Evolutionary conservation across 2,113 vertebrate genomes (phyloP).

Genomic region (Microcebus ravelobensis): DNA sequence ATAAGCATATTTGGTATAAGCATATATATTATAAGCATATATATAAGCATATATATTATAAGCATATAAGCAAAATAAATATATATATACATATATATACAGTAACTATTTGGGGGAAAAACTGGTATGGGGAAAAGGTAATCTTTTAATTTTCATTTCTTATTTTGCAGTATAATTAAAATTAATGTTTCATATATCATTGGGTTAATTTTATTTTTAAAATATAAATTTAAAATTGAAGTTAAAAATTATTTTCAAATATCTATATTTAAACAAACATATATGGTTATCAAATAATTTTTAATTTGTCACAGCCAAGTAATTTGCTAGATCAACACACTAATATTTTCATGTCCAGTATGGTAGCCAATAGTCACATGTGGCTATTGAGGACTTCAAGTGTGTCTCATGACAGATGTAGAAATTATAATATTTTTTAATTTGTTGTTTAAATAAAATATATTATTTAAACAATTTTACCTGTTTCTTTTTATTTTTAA

Average conservation of each 20-base stretch:
- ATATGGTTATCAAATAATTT: neutral
- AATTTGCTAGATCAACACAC: neutral
- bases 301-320: neutral
- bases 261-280: neutral
- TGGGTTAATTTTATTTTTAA: neutral
- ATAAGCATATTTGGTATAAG: neutral
- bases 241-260: neutral
- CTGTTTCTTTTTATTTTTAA: neutral
- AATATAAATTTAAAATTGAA: neutral
- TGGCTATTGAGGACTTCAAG: neutral
- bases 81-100: neutral
- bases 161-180: neutral
- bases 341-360: neutral
- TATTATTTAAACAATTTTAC: neutral
- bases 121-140: neutral
- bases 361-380: neutral
- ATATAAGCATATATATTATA: no score
- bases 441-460: neutral
- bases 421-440: neutral
- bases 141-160: neutral
- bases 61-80: neutral
- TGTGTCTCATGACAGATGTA: neutral
- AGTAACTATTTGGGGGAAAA: neutral
- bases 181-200: neutral
- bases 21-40: no score